Base-by-base conservation (phyloP, 1,140 invertebrate genomes). In the Penaeus indicus region DNA sequence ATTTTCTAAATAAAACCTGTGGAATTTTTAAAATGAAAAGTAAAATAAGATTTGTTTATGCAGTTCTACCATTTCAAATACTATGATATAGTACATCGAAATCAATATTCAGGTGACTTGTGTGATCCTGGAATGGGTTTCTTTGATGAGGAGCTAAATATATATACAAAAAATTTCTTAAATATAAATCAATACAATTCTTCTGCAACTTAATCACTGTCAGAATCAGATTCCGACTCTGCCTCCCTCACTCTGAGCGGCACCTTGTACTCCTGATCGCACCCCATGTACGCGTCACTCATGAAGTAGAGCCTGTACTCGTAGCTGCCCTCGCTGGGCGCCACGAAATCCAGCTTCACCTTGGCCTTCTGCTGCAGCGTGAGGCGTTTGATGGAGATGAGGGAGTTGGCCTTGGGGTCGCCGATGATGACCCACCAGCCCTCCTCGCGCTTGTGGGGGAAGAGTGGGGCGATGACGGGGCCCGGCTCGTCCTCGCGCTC, bases 371-470 rank as follows among this genome's bases (percentile, higher is more conserved):
- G 96, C 91, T 98, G 98, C 0, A 99, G 94, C 0, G 97, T 98
- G 25, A 99, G 93, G 27, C 99, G 95, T 92, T 99, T 99, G 92
- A 99, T 99, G 4, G 98, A 99, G 0, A 99, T 94, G 22, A 99
- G 93, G 0, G 97, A 97, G 93, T 99, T 99, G 3, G 95, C 95
- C 92, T 97, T 97, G 0, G 97, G 97, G 93, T 99, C 98, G 1
- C 99, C 98, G 92, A 99, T 98, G 25, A 99, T 98, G 10, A 99
- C 97, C 98, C 99, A 99, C 99, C 99, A 99, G 64, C 98, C 91
- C 94, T 99, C 99, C 93, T 99, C 99, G 78, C 98, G 96, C 95
- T 99, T 99, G 95, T 97, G 97, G 69, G 99, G 98, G 94, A 99
- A 99, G 93, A 98, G 97, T 0, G 99, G 99, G 25, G 99, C 99